Base-by-base conservation (phyloP, 2,797 vertebrate genomes). In the Chelmon rostratus region DNA sequence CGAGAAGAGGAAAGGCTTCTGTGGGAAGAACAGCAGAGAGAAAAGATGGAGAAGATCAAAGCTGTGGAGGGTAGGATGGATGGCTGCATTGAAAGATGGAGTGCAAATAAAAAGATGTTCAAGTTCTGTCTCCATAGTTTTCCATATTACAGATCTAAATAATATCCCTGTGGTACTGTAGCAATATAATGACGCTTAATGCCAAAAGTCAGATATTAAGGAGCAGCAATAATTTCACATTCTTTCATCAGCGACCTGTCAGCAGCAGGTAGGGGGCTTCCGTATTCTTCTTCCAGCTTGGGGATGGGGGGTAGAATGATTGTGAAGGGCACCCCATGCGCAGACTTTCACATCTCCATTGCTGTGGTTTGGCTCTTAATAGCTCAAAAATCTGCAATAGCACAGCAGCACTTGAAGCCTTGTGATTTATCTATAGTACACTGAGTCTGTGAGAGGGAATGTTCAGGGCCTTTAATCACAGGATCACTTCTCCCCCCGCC, bases 11-110 rank as follows among this genome's bases (percentile, higher is more conserved):
- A 99, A 25, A 95, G 96, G 81, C 92, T 98, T 74, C 93, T 96
- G 23, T 97, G 97, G 88, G 98, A 99, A 62, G 97, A 99, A 83
- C 95, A 96, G 12, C 97, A 97, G 81, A 93, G 96, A 70, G 97
- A 98, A 76, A 94, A 98, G 94, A 94, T 96, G 76, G 98, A 99
- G 79, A 97, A 96, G 83, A 95, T 98, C 81, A 98, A 97, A 94
- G 98, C 98, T 3, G 97, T 97, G 40, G 98, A 99, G 95, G 98
- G 98, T 99, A 92, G 0, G 58, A 83, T 37, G 0, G 0, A 69
- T 64, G 21, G 25, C 38, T 33, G 6, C 6, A 0, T 31, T 21
- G 4, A 53, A 7, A 19, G 25, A 52, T 59, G 40, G 47, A 31
- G 25, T 21, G 28, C 56, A 58, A 25, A 58, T n/a, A 2, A 4